These are phyloP conservation scores for Lipophrys pholis DNA, from an alignment of 2,113 vertebrate species.

Conservation along the genomic window DNA sequence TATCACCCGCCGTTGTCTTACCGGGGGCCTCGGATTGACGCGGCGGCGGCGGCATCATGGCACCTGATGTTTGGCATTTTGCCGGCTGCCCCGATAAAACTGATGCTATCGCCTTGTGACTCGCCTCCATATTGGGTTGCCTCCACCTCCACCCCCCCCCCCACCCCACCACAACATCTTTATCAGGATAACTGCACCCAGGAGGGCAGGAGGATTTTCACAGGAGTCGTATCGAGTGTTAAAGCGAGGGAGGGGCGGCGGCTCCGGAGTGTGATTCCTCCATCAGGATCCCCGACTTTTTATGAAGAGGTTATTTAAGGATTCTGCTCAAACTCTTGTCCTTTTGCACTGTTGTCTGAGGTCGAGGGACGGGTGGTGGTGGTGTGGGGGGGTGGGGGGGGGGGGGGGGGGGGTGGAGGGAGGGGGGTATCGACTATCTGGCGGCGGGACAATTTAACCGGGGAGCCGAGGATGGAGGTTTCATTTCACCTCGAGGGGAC, in stretches of 20 bases:
- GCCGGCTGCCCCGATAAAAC: not conserved
- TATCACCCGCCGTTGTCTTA: slow-evolving; percentile 18
- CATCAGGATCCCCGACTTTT: not conserved
- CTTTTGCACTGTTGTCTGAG: no score
- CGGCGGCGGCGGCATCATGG: not conserved
- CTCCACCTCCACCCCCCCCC: no score
- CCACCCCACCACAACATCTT: not conserved
- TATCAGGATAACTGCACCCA: not conserved
- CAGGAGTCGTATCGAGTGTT: not conserved
- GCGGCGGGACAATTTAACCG: no score
- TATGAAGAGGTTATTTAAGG: not conserved
- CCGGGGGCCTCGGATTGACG: slow-evolving; percentile 5
- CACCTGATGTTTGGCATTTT: not conserved
- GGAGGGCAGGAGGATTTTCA: not conserved
- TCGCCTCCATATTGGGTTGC: not conserved
- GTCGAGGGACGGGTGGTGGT: no score
- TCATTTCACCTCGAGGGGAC: no score
- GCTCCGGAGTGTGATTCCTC: not conserved
- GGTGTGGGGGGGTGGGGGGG: no score
- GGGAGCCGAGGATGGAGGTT: no score
- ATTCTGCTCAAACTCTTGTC: not conserved
- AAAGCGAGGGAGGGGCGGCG: not conserved
- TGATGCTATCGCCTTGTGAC: not conserved
- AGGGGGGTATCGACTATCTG: no score
- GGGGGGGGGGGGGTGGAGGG: no score